Evolutionary conservation across 2,797 vertebrate species (phyloP).

Genomic region (Sebastes cheni): DNA sequence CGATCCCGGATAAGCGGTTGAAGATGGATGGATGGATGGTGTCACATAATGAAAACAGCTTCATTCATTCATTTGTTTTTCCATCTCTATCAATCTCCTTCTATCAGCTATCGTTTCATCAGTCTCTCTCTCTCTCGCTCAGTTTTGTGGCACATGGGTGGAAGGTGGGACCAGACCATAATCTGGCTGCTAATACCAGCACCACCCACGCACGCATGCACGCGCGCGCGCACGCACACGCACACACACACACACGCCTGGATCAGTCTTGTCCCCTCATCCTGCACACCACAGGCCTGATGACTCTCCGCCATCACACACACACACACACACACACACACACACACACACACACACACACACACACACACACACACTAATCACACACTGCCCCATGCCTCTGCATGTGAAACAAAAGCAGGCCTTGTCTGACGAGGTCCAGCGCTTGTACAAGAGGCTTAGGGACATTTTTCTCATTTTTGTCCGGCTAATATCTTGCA

Average conservation of each 20-base stretch:
- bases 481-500: conserved; percentile 98
- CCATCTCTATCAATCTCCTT: neutral
- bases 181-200: conserved; percentile 32
- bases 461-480: conserved; percentile 99
- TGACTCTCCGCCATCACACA: conserved; percentile 58
- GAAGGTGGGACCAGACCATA: neutral
- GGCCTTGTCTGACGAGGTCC: conserved; percentile 85
- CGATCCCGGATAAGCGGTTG: no score
- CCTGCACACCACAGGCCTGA: conserved; percentile 66
- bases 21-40: no score
- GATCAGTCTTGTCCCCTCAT: conserved; percentile 49
- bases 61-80: neutral
- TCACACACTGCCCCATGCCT: conserved; percentile 56
- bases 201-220: conserved; percentile 38
- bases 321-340: conserved; percentile 30
- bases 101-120: neutral
- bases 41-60: neutral
- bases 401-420: conserved; percentile 87
- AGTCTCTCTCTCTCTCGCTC: neutral
- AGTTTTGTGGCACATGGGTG: neutral
- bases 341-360: conserved; percentile 24
- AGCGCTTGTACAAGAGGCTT: conserved; percentile 89
- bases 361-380: conserved; percentile 41
- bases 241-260: conserved; percentile 37
- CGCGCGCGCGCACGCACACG: no score